A percentile compares a stretch with the other conserved stretches of the same genome.
Conservation (phyloP, 64 coral and sea anemone genomes). For the Stichodactyla helianthus region DNA sequence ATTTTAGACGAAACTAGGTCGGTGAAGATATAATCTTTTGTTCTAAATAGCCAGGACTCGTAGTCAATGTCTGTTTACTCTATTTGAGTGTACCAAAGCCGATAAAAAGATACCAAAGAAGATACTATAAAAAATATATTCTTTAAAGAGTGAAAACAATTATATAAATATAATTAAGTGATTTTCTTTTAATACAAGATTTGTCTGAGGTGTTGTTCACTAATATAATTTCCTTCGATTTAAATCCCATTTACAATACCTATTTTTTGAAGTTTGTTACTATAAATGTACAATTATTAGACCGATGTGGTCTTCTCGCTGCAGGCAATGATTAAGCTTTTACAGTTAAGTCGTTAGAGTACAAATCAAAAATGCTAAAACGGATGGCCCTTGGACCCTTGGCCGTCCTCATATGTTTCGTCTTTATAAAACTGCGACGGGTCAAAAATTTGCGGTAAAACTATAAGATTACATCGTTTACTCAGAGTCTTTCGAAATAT, state of each 20-base stretch:
- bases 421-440: not conserved
- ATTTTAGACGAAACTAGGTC: too few relatives aligned
- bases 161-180: not conserved
- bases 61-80: too few relatives aligned
- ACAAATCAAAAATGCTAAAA: too few relatives aligned
- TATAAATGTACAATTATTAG: not conserved
- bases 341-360: too few relatives aligned
- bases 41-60: too few relatives aligned
- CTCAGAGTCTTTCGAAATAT: not conserved
- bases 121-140: not conserved
- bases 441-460: not conserved
- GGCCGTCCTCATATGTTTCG: not conserved
- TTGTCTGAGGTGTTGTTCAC: too few relatives aligned
- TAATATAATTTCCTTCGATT: too few relatives aligned
- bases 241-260: too few relatives aligned
- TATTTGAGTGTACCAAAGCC: not conserved
- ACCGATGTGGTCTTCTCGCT: not conserved
- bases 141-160: not conserved
- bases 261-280: not conserved
- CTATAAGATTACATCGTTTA: not conserved
- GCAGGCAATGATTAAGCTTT: too few relatives aligned
- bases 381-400: too few relatives aligned
- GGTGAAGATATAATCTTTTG: too few relatives aligned
- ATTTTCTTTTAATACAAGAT: too few relatives aligned
- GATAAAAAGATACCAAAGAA: not conserved